phyloP scores from a whole-genome alignment of 2,797 vertebrate species.

The Cyprinella venusta region DNA sequence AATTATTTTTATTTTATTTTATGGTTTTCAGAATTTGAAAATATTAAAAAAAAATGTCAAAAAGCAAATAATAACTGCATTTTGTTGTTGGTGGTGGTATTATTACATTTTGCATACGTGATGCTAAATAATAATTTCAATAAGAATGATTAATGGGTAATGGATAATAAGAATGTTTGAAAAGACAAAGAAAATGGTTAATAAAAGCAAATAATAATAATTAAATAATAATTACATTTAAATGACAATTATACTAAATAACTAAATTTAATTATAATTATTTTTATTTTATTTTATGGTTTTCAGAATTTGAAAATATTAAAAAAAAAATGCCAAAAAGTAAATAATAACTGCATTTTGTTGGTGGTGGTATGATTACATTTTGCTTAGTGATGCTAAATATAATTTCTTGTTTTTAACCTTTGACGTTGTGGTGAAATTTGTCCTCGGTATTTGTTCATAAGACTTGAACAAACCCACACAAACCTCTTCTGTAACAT shows the following conservation, averaged over 20 bases:
- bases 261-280: too few species aligned
- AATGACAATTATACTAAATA: too few species aligned
- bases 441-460: neutral
- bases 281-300: too few species aligned
- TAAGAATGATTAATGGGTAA: too few species aligned
- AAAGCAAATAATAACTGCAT: neutral
- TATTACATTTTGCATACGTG: neutral
- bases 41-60: neutral
- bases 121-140: neutral
- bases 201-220: too few species aligned
- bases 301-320: neutral
- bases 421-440: neutral
- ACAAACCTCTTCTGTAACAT: constrained; percentile 6
- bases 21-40: neutral
- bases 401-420: neutral
- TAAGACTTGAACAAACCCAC: neutral
- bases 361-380: neutral
- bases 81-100: neutral
- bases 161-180: too few species aligned
- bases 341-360: neutral
- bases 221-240: neutral
- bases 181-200: too few species aligned
- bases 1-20: too few species aligned
- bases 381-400: neutral
- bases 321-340: neutral